These are phyloP conservation scores for Saguinus imperator DNA, from an alignment of 2,113 vertebrate species.

Conservation along the genomic window DNA sequence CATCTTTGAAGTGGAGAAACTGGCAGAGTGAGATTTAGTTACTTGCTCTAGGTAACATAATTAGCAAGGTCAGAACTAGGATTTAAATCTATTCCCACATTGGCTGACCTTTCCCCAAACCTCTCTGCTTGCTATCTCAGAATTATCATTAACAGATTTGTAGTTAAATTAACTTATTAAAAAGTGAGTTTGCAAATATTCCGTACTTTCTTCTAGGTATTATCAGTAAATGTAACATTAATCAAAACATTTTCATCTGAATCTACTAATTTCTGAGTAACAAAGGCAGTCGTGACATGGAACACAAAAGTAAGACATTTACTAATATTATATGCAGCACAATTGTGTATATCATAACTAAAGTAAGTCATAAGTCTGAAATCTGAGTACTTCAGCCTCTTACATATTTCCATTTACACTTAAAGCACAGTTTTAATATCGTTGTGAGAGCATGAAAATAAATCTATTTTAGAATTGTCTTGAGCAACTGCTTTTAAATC, in stretches of 20 bases:
- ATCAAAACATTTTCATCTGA: not conserved
- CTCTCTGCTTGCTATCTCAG: not conserved
- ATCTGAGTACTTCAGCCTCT: not conserved
- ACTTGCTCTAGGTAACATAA: not conserved
- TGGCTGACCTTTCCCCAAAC: not conserved
- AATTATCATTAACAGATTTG: not conserved
- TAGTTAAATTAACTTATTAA: not conserved
- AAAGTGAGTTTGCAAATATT: not conserved
- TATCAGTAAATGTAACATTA: not conserved
- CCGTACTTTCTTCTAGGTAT: not conserved
- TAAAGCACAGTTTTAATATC: slow-evolving; percentile 5
- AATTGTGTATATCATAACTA: not conserved
- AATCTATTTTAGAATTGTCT: slow-evolving; percentile 9
- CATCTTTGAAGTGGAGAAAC: not conserved
- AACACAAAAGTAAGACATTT: not conserved
- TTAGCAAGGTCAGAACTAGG: not conserved
- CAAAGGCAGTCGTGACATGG: not conserved
- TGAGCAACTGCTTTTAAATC: slow-evolving; percentile 47
- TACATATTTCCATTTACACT: slow-evolving; percentile 43
- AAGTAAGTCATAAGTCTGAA: slow-evolving; percentile 28
- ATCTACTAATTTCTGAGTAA: slow-evolving; percentile 29
- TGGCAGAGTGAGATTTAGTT: not conserved
- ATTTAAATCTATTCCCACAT: not conserved
- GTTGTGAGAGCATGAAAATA: slow-evolving; percentile 24
- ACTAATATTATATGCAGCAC: not conserved